Evolutionary conservation across 2,888 invertebrate genomes (phyloP).

Genomic region (Mylabris sibirica): DNA sequence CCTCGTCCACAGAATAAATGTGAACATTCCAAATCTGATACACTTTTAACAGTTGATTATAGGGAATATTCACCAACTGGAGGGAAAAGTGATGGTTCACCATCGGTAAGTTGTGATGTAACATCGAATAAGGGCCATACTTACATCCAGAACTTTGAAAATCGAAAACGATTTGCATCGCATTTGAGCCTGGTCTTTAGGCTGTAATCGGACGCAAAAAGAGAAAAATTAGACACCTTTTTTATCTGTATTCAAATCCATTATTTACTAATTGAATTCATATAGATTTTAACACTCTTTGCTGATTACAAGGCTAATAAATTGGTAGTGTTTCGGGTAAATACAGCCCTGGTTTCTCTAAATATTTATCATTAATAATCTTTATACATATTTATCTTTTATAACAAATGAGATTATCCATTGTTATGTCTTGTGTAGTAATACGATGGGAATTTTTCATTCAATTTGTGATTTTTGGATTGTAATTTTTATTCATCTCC

Average conservation of each 20-base stretch:
- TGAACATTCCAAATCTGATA: slow-evolving; percentile 55
- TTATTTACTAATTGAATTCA: no score
- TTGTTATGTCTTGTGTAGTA: neutral
- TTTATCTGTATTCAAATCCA: no score
- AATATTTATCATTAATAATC: no score
- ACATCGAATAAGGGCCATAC: no score
- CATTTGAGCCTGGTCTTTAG: no score
- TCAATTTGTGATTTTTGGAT: slow-evolving; percentile 1
- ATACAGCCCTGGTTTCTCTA: neutral
- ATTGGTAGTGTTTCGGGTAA: no score
- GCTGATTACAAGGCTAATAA: no score
- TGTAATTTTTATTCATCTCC: slow-evolving; percentile 1
- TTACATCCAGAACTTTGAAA: neutral
- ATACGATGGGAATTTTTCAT: neutral
- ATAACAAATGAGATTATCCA: neutral
- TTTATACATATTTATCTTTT: no score
- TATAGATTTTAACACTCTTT: neutral
- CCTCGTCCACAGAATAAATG: slow-evolving; percentile 60
- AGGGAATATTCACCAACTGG: slow-evolving; percentile 39
- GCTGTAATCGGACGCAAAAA: neutral
- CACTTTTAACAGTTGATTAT: slow-evolving; percentile 46
- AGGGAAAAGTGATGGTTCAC: slow-evolving; percentile 49
- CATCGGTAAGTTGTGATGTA: slow-evolving; percentile 51
- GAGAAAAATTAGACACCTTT: no score
- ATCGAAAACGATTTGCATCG: no score